Evolutionary conservation across 2,113 vertebrate genomes (phyloP).

Genomic region (Calidris pugnax): DNA sequence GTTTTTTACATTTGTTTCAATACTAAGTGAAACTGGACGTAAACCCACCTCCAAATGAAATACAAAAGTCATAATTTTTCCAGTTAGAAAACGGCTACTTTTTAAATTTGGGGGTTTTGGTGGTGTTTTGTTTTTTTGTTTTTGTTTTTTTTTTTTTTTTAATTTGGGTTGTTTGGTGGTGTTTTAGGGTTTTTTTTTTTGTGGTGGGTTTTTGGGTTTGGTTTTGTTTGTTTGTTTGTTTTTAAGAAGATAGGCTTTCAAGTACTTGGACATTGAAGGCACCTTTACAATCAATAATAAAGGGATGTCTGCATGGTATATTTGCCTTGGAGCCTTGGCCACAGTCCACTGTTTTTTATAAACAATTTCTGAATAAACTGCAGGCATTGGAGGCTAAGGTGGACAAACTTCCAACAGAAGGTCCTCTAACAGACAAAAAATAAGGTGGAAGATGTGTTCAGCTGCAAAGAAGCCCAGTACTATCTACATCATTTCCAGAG

Average conservation of each 20-base stretch:
- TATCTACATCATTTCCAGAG: not conserved
- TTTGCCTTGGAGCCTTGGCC: not conserved
- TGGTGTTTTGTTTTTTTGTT: not conserved
- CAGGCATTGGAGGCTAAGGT: not conserved
- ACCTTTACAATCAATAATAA: not conserved
- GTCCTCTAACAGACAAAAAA: not conserved
- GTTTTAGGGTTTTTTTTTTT: not conserved
- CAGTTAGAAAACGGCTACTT: fast-evolving
- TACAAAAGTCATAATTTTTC: not conserved
- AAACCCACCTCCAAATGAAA: not conserved
- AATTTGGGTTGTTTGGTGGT: too few relatives aligned
- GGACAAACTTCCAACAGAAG: not conserved
- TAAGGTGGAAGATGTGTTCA: not conserved
- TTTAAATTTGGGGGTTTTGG: not conserved
- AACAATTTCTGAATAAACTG: not conserved
- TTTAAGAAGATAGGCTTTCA: not conserved
- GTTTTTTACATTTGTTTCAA: not conserved
- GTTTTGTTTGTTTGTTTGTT: not conserved
- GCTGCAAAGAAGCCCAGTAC: not conserved
- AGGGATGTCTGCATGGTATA: not conserved
- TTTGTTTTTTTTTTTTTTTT: too few relatives aligned
- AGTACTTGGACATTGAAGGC: not conserved
- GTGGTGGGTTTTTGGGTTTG: not conserved
- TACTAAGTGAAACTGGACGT: not conserved
- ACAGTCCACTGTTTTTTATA: not conserved